A percentile compares a stretch with the other conserved stretches of the same genome.
These are phyloP conservation scores for Elaphurus davidianus DNA, from an alignment of 2,113 vertebrate genomes.

Conservation along the genomic window DNA sequence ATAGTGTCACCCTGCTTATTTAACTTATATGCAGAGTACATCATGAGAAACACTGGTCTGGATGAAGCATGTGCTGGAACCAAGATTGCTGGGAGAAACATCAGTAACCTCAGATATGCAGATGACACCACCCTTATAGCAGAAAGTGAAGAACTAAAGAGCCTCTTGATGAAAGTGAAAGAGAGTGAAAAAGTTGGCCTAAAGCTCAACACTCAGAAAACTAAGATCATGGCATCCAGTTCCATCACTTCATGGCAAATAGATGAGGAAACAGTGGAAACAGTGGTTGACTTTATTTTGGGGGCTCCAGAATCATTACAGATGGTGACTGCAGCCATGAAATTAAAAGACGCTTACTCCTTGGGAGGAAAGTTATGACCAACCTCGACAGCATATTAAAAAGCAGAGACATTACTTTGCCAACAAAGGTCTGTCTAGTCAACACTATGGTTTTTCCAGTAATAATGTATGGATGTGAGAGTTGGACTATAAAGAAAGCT, in stretches of 20 bases:
- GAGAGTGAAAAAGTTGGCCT: not conserved
- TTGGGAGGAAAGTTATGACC: not conserved
- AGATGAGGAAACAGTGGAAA: not conserved
- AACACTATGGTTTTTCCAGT: not conserved
- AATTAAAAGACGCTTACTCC: not conserved
- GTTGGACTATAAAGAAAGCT: not conserved
- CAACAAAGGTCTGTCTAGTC: not conserved
- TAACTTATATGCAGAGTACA: not conserved
- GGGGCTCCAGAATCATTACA: not conserved
- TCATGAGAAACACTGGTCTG: not conserved
- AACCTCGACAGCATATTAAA: not conserved
- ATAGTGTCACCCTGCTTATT: not conserved
- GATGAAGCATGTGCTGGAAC: not conserved
- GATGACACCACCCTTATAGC: not conserved
- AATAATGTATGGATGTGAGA: not conserved
- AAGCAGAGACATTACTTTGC: not conserved
- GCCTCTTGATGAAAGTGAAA: not conserved
- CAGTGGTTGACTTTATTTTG: not conserved
- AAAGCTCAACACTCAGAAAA: not conserved
- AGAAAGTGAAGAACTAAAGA: not conserved
- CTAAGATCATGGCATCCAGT: not conserved
- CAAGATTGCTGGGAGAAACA: not conserved
- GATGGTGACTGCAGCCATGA: not conserved
- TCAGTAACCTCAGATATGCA: not conserved
- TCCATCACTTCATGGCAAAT: not conserved